Base-by-base conservation (phyloP, 2,888 invertebrate genomes). In the Corbicula japonica region DNA sequence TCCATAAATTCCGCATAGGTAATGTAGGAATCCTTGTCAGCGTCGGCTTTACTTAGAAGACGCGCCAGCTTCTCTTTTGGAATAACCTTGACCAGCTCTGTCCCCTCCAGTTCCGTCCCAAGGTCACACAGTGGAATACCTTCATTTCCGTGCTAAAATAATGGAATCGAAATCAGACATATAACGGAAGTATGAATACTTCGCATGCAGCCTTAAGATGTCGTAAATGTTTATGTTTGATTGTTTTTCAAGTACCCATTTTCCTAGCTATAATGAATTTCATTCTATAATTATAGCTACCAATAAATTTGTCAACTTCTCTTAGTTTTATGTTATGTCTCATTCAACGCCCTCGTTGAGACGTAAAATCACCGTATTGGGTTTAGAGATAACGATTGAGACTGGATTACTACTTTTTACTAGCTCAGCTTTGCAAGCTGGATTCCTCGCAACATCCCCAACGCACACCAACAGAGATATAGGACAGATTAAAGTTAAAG, bases 1-100 rank as follows among this genome's bases (percentile, higher is more conserved):
- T 86, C 85, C 54, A 92, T 91, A 75, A 94, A 94, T 79, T 94
- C 94, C 0, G 90, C 80, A 74, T 93, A 94, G 50, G 93, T 92
- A 28, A 94, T 92, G 46, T 85, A 86, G 30, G 87, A 86, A 79
- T 94, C 92, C 46, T 83, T 79, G 77, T 94, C 91, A 12, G 35
- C 52, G 74, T 94, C 94, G 12, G 93, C 93, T 38, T 82, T 79
- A 4, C 63, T 38, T 5, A 94, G 80, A 56, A 94, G 86, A 35
- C 77, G 71, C n/a, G 71, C 28, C 21, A 81, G 46, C 38, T 91
- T 87, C 3, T 76, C 70, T 28, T 73, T 80, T 2, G 90, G 86
- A 26, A 93, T 88, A 32, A 86, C 82, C 4, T 88, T 85, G 28
- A 86, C 76, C 8, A 90, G 75, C 0, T 86, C 92, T 35, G 89